Evolutionary conservation across 2,113 vertebrate species (phyloP), one percentile per base, ranked within the genome.

Genomic region (Mola mola): DNA sequence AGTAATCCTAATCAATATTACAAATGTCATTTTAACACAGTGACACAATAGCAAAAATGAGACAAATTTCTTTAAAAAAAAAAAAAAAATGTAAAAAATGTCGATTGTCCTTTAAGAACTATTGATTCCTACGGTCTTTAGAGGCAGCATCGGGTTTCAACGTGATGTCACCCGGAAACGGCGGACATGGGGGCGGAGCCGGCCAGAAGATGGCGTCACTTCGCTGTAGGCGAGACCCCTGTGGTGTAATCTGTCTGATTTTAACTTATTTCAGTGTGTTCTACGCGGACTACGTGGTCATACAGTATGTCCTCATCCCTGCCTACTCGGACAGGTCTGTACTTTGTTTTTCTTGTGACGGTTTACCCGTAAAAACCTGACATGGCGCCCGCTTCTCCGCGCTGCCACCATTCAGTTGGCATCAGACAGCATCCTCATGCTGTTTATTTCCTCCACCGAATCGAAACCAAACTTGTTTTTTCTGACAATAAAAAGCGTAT

Each of bases 241-340:
- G 92, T 71, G 91, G 92, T 5, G 78, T 92, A 9, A 77, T 94
- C 11, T 94, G 92, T 40, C 44, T 94, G 4, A 64, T 94, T 64
- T 73, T 94, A 29, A 93, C 93, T 9, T 93, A 94, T 60, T 90
- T 93, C 41, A 93, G 93, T 72, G 91, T 94, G 0, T 90, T 92
- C 31, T 94, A 94, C 65, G 92, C 93, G 13, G 93, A 94, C 69
- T 93, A 94, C 53, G 93, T 94, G 75, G 91, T 94, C 24, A 78
- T 94, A 11, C 88, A 91, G 58, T 93, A 93, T 48, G 89, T 94
- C 1, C 89, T 93, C 48, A 81, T 92, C 52, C 88, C 92, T 1
- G 90, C 87, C 19, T 93, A 90, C 78, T 81, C 90, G 5, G 89
- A 65, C 60, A 93, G 94, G 93, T 94, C 19, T 21, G 89, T 81